Evolutionary conservation across 1,140 invertebrate species (phyloP).

Genomic region (Drosophila azteca): DNA sequence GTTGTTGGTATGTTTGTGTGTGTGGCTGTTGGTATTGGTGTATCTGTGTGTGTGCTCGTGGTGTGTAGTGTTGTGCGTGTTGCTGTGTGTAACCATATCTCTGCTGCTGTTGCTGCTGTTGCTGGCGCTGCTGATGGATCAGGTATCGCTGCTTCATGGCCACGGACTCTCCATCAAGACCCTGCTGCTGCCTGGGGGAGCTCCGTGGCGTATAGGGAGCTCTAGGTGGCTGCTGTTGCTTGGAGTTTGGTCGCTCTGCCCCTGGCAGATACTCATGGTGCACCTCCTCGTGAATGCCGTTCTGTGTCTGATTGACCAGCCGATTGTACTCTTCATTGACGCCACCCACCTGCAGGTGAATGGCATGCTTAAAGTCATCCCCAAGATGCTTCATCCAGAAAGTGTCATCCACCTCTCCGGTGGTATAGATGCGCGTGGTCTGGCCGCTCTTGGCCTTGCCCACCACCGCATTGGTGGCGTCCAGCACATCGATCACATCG

Average conservation of each 20-base stretch:
- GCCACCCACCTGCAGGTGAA: conserved; percentile 70
- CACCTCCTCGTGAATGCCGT: conserved; percentile 67
- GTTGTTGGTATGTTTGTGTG: neutral
- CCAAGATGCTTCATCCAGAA: conserved; percentile 78
- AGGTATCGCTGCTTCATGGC: conserved; percentile 51
- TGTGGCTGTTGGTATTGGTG: conserved; percentile 10
- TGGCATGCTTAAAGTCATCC: conserved; percentile 76
- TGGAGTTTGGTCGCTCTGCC: conserved; percentile 41
- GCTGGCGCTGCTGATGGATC: conserved; percentile 20
- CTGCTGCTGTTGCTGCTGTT: conserved; percentile 13
- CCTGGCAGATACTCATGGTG: conserved; percentile 71
- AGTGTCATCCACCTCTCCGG: conserved; percentile 68
- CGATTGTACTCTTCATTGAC: conserved; percentile 69
- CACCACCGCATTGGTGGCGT: conserved; percentile 26
- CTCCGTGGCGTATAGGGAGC: too few species aligned
- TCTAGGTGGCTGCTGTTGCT: neutral
- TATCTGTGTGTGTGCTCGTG: conserved; percentile 10
- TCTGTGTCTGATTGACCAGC: conserved; percentile 59
- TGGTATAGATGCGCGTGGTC: conserved; percentile 72
- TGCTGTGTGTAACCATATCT: conserved; percentile 19
- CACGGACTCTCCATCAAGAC: conserved; percentile 45
- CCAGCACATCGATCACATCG: conserved; percentile 64
- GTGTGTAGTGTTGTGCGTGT: conserved; percentile 19
- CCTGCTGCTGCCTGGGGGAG: conserved; percentile 10
- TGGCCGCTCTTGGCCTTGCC: conserved; percentile 60